These are phyloP conservation scores for Myotis pilosus DNA, from an alignment of 2,797 vertebrate genomes.

Conservation along the genomic window DNA sequence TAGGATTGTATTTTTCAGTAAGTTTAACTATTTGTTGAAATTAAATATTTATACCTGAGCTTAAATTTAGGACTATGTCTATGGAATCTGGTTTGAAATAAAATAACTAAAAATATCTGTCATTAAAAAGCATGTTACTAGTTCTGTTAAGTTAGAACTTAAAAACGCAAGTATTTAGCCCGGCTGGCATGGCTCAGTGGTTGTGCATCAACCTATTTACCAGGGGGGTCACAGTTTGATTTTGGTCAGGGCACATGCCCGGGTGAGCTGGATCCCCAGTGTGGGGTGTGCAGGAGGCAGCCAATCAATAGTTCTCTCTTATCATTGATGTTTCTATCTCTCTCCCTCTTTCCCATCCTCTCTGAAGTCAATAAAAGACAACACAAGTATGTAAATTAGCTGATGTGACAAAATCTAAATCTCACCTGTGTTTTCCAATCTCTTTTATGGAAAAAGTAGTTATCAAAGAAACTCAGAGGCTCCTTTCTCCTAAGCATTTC, in stretches of 20 bases:
- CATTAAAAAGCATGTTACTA: background rate
- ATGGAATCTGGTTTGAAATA: slow-evolving; percentile 34
- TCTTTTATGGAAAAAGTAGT: slow-evolving; percentile 68
- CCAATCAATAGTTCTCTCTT: too few relatives aligned
- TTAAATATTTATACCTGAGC: slow-evolving; percentile 15
- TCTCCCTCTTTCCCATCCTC: too few relatives aligned
- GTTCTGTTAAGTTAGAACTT: slow-evolving; percentile 10
- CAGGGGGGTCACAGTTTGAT: too few relatives aligned
- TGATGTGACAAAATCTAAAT: background rate
- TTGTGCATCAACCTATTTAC: too few relatives aligned
- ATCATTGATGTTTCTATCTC: too few relatives aligned
- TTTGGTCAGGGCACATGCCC: too few relatives aligned
- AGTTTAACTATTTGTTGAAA: slow-evolving; percentile 38
- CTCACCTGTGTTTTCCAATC: slow-evolving; percentile 75
- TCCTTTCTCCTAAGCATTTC: slow-evolving; percentile 68
- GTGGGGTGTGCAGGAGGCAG: too few relatives aligned
- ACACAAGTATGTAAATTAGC: slow-evolving; percentile 10
- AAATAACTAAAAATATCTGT: slow-evolving; percentile 26
- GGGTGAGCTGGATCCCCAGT: too few relatives aligned
- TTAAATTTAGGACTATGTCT: background rate
- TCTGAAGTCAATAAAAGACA: background rate
- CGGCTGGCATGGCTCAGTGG: too few relatives aligned
- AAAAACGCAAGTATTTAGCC: background rate
- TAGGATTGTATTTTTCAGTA: background rate
- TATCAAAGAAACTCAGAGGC: slow-evolving; percentile 60